Conservation (phyloP, 2,113 vertebrate genomes). For the Papio anubis region DNA sequence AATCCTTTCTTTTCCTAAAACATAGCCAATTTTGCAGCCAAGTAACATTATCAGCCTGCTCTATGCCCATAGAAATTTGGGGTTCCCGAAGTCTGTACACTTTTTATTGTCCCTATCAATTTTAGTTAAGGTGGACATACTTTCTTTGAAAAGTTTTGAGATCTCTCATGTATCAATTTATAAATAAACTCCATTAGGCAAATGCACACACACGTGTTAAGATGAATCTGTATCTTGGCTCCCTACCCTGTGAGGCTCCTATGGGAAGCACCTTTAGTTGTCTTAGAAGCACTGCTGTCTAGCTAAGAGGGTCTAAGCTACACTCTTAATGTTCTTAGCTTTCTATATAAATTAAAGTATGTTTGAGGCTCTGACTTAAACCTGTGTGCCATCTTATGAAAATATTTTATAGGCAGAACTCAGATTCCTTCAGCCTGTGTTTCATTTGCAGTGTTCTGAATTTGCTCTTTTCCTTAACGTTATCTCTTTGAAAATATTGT, state of each 20-base stretch:
- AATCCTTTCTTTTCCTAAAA: not conserved
- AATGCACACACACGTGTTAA: not conserved
- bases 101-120: not conserved
- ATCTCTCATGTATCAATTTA: not conserved
- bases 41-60: not conserved
- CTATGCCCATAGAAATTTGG: not conserved
- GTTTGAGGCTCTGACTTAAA: not conserved
- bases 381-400: constrained; percentile 22
- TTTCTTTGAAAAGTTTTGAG: not conserved
- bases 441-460: not conserved
- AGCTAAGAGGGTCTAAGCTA: not conserved
- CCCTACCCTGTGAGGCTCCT: not conserved
- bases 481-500: not conserved
- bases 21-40: not conserved
- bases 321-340: not conserved
- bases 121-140: not conserved
- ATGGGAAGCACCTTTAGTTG: not conserved
- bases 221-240: not conserved
- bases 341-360: not conserved
- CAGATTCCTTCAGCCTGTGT: not conserved
- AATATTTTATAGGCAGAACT: not conserved
- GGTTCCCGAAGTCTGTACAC: not conserved
- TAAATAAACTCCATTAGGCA: not conserved
- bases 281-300: not conserved
- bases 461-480: constrained; percentile 34